Conservation (phyloP, 2,113 vertebrate genomes). For the Microtus pennsylvanicus region DNA sequence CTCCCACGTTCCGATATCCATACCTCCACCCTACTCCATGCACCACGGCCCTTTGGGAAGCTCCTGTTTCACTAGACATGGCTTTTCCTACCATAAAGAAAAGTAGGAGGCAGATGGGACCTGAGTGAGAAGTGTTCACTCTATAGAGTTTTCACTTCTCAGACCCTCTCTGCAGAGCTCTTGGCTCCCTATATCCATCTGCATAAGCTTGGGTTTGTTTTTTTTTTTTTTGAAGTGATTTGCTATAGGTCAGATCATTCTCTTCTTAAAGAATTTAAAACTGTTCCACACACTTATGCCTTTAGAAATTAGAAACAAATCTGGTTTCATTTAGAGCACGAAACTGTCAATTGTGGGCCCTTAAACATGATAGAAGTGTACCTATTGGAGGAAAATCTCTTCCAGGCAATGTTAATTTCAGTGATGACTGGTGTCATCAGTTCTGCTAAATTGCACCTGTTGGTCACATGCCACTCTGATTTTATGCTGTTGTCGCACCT, state of each 20-base stretch:
- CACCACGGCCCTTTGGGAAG: not conserved
- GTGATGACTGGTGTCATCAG: not conserved
- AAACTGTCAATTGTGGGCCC: not conserved
- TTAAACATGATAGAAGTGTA: not conserved
- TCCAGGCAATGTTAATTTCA: not conserved
- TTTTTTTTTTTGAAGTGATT: not conserved
- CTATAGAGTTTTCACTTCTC: rapidly evolving
- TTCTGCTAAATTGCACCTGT: not conserved
- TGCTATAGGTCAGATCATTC: not conserved
- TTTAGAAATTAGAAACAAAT: not conserved
- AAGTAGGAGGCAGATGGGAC: not conserved
- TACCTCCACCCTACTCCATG: no score
- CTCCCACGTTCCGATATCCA: not conserved
- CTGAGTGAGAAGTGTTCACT: not conserved
- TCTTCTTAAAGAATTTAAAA: not conserved
- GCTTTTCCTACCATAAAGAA: not conserved
- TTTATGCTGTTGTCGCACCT: not conserved
- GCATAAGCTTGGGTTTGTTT: not conserved
- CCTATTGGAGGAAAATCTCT: not conserved
- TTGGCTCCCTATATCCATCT: not conserved
- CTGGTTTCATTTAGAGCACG: not conserved
- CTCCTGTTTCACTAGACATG: not conserved
- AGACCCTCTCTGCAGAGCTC: not conserved
- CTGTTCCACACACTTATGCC: not conserved
- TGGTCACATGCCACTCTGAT: not conserved